phyloP scores from a whole-genome alignment of 2,888 invertebrate species.

The Drosophila lacicola region DNA sequence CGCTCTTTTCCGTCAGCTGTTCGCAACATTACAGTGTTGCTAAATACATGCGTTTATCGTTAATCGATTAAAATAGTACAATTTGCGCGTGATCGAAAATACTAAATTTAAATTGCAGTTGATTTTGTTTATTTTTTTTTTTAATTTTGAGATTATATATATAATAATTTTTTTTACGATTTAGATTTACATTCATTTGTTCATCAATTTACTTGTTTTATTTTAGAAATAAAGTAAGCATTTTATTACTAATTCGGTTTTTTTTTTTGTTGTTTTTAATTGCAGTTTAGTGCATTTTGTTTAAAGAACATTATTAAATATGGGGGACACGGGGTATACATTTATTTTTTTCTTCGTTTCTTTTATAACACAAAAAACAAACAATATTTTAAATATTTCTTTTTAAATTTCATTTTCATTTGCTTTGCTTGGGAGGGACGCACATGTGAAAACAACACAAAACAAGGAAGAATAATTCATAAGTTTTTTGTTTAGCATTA shows the following conservation, averaged over 20 bases:
- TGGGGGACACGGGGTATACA: conserved; percentile 51
- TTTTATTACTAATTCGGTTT: conserved; percentile 74
- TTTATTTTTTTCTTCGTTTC: conserved; percentile 29
- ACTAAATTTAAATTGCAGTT: conserved; percentile 37
- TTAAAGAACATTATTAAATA: conserved; percentile 75
- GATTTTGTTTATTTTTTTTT: conserved; percentile 62
- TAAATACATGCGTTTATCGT: conserved; percentile 5
- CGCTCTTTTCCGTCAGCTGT: conserved; percentile 51
- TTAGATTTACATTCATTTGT: conserved; percentile 79
- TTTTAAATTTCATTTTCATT: conserved; percentile 14
- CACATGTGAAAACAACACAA: conserved; percentile 63
- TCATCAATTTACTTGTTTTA: conserved; percentile 78
- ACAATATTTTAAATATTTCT: conserved; percentile 72
- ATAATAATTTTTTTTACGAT: conserved; percentile 70
- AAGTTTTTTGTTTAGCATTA: conserved; percentile 31
- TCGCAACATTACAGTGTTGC: conserved; percentile 28
- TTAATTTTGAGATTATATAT: conserved; percentile 72
- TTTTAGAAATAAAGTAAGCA: conserved; percentile 82
- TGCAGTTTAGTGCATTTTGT: conserved; percentile 72
- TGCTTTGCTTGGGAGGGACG: conserved; percentile 32
- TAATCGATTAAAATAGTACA: neutral
- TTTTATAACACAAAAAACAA: conserved; percentile 77
- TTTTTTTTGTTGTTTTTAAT: conserved; percentile 45
- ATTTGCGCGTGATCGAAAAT: conserved; percentile 14
- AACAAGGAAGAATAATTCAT: conserved; percentile 50